Base-by-base conservation (phyloP, 2,113 vertebrate genomes). In the Caranx ignobilis region DNA sequence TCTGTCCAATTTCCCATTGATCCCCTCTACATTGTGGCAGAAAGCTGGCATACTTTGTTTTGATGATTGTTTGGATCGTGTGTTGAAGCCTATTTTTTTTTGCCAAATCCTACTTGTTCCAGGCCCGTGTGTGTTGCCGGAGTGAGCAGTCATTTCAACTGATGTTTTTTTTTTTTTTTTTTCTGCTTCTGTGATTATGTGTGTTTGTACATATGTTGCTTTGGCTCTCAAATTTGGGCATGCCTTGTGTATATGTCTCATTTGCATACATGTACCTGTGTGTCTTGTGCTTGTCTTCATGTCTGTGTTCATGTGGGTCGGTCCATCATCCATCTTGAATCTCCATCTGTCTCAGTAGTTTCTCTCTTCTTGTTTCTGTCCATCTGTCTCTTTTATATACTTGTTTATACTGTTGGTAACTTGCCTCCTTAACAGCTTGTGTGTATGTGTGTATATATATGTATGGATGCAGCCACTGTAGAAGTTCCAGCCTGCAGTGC, bases 1-100 rank as follows among this genome's bases (percentile, higher is more conserved):
- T 87, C 55, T 0, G 43, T 85, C 88, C 79, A 83, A 85, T 86
- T 90, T 88, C 70, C 32, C 63, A 79, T 88, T 81, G 86, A 90
- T 90, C 75, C 74, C 45, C 47, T 47, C 55, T 41, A 19, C 62
- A n/a, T 65, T 13, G 56, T 80, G 84, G 67, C 75, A 77, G 45
- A 34, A 75, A 83, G 79, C 81, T 79, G 77, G 71, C 65, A 71
- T 57, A 69, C 81, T 87, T 84, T 83, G 83, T 88, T 91, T 82
- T 89, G 63, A 80, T 85, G 83, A 77, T 69, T 81, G 75, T 85
- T 85, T 87, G 88, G 82, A 88, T 85, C 9, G 18, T 1, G 37
- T 83, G 72, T 84, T 47, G 0, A 79, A 73, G 64, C 59, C 47
- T 68, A 45, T 6, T 71, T 73, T 79, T 31, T 21, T 18, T 77